A percentile compares a stretch with the other conserved stretches of the same genome.
Evolutionary conservation across 1,140 invertebrate species (phyloP).

Genomic region (Trichomalopsis sarcophagae): DNA sequence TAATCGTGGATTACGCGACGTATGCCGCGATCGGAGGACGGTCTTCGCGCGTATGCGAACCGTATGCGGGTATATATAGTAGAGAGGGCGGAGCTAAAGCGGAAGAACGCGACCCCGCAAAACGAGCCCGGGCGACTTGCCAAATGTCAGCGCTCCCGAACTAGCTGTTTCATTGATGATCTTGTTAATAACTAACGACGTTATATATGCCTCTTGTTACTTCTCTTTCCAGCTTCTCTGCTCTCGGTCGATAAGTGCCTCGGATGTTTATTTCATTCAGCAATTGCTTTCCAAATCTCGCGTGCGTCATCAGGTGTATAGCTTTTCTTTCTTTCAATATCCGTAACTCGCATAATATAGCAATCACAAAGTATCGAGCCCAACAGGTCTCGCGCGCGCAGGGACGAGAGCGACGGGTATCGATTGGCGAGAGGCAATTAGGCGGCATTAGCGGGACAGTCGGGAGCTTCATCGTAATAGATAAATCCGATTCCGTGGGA

Average conservation of each 20-base stretch:
- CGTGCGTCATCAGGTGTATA: not conserved
- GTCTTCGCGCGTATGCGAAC: not conserved
- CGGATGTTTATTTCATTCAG: not conserved
- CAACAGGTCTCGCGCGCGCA: no score
- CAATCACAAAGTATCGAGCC: no score
- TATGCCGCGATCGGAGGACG: not conserved
- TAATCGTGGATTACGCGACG: not conserved
- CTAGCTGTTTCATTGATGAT: conserved; percentile 8
- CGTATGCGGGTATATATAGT: not conserved
- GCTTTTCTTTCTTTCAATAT: no score
- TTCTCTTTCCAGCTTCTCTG: not conserved
- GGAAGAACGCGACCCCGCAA: not conserved
- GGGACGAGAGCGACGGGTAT: not conserved
- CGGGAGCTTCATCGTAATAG: not conserved
- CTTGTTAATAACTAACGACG: not conserved
- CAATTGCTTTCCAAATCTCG: not conserved
- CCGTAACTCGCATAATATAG: no score
- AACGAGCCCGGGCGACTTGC: conserved; percentile 1
- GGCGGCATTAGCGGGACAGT: not conserved
- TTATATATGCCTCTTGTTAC: not conserved
- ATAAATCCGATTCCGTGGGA: not conserved
- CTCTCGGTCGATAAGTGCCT: no score
- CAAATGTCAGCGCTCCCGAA: not conserved
- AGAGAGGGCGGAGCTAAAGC: not conserved
- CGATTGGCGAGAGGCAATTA: not conserved